Conservation (phyloP, 2,113 vertebrate genomes). For the Sinocyclocheilus anshuiensis region DNA sequence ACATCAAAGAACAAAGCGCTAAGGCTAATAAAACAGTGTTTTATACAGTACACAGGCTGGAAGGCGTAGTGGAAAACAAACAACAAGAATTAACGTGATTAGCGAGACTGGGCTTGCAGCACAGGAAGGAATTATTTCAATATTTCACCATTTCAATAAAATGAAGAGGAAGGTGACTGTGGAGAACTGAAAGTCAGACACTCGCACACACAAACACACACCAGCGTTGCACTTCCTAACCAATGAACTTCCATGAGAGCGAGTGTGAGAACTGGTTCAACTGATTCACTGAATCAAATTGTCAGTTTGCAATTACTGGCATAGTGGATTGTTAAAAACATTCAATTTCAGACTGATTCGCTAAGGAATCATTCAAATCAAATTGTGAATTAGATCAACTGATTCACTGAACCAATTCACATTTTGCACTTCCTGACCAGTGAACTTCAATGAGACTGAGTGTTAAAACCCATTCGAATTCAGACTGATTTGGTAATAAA, state of each 20-base stretch:
- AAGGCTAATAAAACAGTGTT: background rate
- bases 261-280: too few relatives aligned
- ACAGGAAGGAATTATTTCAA: background rate
- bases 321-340: too few relatives aligned
- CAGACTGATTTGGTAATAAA: background rate
- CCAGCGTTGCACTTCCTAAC: background rate
- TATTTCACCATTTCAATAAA: background rate
- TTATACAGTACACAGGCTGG: background rate
- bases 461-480: too few relatives aligned
- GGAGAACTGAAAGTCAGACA: background rate
- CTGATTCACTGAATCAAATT: too few relatives aligned
- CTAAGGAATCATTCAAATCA: too few relatives aligned
- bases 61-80: background rate
- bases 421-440: too few relatives aligned
- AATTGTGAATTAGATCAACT: too few relatives aligned
- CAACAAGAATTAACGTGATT: background rate
- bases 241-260: background rate
- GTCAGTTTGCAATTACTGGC: too few relatives aligned
- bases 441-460: too few relatives aligned
- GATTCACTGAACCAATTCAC: too few relatives aligned
- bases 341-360: too few relatives aligned
- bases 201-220: background rate
- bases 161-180: background rate
- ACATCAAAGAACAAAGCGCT: background rate
- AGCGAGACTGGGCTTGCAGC: background rate